Evolutionary conservation across 1,140 invertebrate species (phyloP), one percentile per base, ranked within the genome.

Genomic region (Sminthurinus signatus): DNA sequence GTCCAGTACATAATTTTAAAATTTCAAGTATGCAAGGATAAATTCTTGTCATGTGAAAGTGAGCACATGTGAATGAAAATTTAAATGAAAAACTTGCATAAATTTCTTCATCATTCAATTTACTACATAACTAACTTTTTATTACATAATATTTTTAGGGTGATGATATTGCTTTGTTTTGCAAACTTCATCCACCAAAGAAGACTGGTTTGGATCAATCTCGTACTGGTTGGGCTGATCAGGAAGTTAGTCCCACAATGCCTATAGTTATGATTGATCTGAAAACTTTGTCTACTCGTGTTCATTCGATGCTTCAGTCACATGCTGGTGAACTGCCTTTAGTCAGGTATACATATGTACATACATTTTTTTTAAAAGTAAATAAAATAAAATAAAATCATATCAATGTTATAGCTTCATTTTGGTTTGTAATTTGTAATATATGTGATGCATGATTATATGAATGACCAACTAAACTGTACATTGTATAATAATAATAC

Each of bases 221-320:
- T 8, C 12, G 79, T 78, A 66, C 84, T 80, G 88, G 87, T 60
- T 89, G 87, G 85, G 87, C 87, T 25, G 86, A 88, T 71, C 81
- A 85, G 62, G 86, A 88, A 73, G 80, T 84, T 62, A 80, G 80
- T 21, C 79, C 82, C 2, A 75, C 76, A 65, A 75, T 92, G 55
- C 89, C 89, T 0, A 85, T 86, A 74, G 84, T 93, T 1, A 83
- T 77, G 60, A 82, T 90, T 68, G 81, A 83, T 36, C 75, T 91
- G 19, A 81, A 84, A 46, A 71, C 80, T 31, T 81, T 93, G 23
- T 77, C 82, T 15, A 75, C 80, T 46, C 82, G 85, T 69, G 79
- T 88, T 32, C 81, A 86, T 70, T 80, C 80, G 51, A 76, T 93
- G 50, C 71, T 93, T 55, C 77, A 82, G 15, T 78, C 82, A 23